Percentiles rank a stretch among this genome's conserved stretches.
phyloP scores from a whole-genome alignment of 2,113 vertebrate genomes.

The Trematocara variabile region DNA sequence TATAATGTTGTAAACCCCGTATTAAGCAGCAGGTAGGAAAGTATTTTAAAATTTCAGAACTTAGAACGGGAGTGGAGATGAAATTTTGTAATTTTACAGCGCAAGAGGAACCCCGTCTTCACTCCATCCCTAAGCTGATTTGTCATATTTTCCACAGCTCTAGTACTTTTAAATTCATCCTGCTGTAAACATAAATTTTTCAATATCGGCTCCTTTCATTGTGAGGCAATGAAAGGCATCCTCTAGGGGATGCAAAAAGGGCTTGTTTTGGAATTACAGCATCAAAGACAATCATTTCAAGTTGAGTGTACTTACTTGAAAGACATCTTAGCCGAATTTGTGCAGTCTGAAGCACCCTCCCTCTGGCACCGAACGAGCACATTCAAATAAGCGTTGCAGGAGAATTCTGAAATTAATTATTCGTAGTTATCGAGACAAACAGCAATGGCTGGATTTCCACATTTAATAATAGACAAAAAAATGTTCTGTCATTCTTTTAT shows the following conservation, averaged over 20 bases:
- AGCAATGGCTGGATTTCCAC: slow-evolving; percentile 54
- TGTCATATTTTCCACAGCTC: not conserved
- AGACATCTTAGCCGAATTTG: not conserved
- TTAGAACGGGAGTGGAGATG: not conserved
- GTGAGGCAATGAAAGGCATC: not conserved
- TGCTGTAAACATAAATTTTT: not conserved
- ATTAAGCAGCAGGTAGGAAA: too few relatives aligned
- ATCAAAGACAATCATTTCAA: not conserved
- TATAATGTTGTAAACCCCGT: fast-evolving
- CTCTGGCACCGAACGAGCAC: not conserved
- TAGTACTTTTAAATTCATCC: not conserved
- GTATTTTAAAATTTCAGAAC: not conserved
- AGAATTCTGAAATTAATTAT: not conserved
- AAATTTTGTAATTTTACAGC: not conserved
- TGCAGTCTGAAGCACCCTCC: not conserved
- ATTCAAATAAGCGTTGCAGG: not conserved
- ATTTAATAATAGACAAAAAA: slow-evolving; percentile 86
- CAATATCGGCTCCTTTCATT: not conserved
- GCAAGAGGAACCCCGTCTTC: not conserved
- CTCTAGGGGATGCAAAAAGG: not conserved
- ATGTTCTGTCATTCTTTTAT: slow-evolving; percentile 82
- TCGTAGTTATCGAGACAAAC: not conserved
- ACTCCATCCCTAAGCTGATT: not conserved
- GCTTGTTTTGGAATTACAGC: not conserved
- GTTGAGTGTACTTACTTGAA: not conserved